Evolutionary conservation across 2,113 vertebrate species (phyloP).

Genomic region (Ornithorhynchus anatinus): DNA sequence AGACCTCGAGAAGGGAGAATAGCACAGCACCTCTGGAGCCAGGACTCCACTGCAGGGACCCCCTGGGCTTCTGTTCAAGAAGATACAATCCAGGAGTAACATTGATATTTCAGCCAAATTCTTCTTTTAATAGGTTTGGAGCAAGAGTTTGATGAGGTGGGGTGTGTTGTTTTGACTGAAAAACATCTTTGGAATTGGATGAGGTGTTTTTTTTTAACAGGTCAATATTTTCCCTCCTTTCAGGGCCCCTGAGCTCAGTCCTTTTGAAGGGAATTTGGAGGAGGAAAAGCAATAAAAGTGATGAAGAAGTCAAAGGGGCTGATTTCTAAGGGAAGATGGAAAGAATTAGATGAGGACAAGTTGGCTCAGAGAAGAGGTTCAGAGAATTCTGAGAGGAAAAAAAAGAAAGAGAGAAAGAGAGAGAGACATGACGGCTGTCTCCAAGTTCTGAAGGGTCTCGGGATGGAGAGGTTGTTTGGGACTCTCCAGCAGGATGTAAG

Average conservation of each 20-base stretch:
- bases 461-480: background rate
- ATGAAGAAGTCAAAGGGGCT: background rate
- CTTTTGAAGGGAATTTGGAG: slow-evolving; percentile 1
- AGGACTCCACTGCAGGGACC: no score
- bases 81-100: fast-evolving
- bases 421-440: background rate
- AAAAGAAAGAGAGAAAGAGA: no score
- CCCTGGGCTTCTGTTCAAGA: no score
- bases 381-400: no score
- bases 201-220: background rate
- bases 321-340: background rate
- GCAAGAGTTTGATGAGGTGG: no score
- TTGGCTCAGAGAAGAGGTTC: background rate
- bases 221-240: background rate
- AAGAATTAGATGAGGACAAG: background rate
- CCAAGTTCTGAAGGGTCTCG: background rate
- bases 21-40: no score
- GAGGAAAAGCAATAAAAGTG: slow-evolving; percentile 12
- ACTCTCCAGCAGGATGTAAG: background rate
- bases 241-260: background rate
- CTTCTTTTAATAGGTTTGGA: no score
- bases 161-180: no score
- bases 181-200: background rate
- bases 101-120: background rate
- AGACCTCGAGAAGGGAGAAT: no score